Percentiles rank a stretch among this genome's conserved stretches.
phyloP scores from a whole-genome alignment of 2,797 vertebrate species.

The Lophotriccus pileatus region DNA sequence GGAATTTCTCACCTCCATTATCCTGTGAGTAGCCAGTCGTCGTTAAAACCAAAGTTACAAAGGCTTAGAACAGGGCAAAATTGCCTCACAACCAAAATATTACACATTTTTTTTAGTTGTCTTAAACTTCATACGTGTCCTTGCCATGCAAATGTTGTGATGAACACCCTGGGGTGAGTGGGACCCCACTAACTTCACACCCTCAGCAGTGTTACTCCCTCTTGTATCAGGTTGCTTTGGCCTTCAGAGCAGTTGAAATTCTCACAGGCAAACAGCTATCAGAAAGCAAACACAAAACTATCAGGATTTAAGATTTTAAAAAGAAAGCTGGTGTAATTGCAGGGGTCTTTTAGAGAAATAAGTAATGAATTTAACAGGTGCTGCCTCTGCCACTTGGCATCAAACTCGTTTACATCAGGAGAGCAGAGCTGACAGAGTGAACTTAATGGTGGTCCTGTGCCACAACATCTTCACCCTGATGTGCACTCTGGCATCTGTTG shows the following conservation, averaged over 20 bases:
- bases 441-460: background rate
- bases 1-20: background rate
- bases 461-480: background rate
- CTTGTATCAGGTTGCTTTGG: background rate
- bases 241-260: background rate
- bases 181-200: rapidly evolving
- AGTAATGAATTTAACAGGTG: rapidly evolving
- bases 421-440: background rate
- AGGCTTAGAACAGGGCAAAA: background rate
- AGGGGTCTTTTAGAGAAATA: background rate
- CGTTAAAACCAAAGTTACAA: background rate
- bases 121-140: background rate
- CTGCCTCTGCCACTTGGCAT: background rate
- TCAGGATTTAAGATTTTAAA: background rate
- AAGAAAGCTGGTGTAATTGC: background rate
- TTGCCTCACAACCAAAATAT: background rate
- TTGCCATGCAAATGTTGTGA: background rate
- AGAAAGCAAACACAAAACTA: background rate
- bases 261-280: background rate
- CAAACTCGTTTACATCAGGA: background rate
- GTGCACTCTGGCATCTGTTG: background rate
- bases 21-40: background rate
- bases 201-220: rapidly evolving
- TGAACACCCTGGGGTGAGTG: rapidly evolving
- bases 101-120: background rate